Percentiles rank a stretch among this genome's conserved stretches.
These are phyloP conservation scores for Gari tellinella DNA, from an alignment of 2,888 invertebrate species.

Conservation along the genomic window DNA sequence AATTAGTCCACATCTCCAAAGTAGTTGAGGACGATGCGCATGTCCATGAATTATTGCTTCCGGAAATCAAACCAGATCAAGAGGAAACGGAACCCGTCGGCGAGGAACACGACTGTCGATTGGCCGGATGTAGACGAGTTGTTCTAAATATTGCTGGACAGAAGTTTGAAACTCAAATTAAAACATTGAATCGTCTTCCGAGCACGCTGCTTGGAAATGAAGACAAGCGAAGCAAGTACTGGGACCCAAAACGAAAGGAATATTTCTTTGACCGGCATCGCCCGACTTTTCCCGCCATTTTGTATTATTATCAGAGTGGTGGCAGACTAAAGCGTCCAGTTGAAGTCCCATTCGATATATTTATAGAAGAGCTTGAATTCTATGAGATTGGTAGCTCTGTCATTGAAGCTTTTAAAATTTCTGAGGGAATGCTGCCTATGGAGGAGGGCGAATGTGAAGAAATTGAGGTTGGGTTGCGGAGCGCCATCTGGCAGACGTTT, in stretches of 20 bases:
- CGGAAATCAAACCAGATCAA: constrained; percentile 7
- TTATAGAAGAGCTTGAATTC: constrained; percentile 85
- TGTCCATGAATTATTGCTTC: constrained; percentile 5
- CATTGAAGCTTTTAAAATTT: constrained; percentile 83
- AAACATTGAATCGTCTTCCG: constrained; percentile 81
- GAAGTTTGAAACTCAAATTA: constrained; percentile 82
- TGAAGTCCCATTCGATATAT: constrained; percentile 85
- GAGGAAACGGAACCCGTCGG: background rate
- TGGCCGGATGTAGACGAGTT: constrained; percentile 73
- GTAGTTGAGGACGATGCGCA: background rate
- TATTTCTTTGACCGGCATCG: constrained; percentile 83
- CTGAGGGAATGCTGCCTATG: constrained; percentile 83
- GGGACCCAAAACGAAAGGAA: constrained; percentile 78
- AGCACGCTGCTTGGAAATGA: constrained; percentile 81
- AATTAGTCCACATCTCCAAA: background rate
- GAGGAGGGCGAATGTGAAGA: constrained; percentile 67
- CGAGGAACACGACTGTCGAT: constrained; percentile 69
- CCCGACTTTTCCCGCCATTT: constrained; percentile 82
- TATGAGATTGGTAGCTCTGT: constrained; percentile 84
- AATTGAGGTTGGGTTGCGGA: constrained; percentile 42
- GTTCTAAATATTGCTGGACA: constrained; percentile 81
- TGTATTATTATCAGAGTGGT: constrained; percentile 84
- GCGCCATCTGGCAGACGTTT: constrained; percentile 84
- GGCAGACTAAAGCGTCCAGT: constrained; percentile 84
- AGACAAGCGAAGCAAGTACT: constrained; percentile 75